Evolutionary conservation across 2,797 vertebrate genomes (phyloP), one percentile per base, ranked within the genome.

Genomic region (Setipinna tenuifilis): DNA sequence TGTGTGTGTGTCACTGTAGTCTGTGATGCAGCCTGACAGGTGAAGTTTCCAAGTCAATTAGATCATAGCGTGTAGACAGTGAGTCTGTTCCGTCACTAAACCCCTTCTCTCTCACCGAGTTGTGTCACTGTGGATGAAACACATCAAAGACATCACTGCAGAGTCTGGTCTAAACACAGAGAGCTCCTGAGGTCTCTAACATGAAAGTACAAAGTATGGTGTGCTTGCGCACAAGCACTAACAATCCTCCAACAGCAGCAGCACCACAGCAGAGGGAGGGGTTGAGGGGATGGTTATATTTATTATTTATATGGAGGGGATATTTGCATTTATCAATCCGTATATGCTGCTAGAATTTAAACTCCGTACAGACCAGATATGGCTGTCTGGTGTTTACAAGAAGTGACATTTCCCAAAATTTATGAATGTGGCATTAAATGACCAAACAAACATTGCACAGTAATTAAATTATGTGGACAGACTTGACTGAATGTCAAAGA

Each of bases 41-140:
- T 78, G 71, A 78, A n/a, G 71, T 78, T 78, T 78, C 35, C 17
- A 25, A 78, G 71, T 19, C 71, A 78, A 78, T 78, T 78, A 78
- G 31, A 78, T 78, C 35, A 44, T 78, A 19, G 71, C 16, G 31
- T 78, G 71, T 44, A 78, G 71, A 78, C 71, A 44, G 71, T 78
- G 71, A 78, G 71, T 78, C 41, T 78, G 17, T 44, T 44, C 71
- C 17, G 21, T 35, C 71, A 78, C 17, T 19, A 78, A 44, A 78
- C 35, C 71, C 31, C 35, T 54, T 44, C 35, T 78, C 71, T 41
- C 71, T 78, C 35, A 3, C 71, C 21, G 71, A 78, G 71, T 35
- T 41, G 31, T 78, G 71, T 78, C 35, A 17, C 71, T 12, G 41
- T 41, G 71, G 41, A 78, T 41, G 44, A 44, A 78, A 44, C 35